phyloP scores from a whole-genome alignment of 2,113 vertebrate genomes.

The Rhinoderma darwinii region DNA sequence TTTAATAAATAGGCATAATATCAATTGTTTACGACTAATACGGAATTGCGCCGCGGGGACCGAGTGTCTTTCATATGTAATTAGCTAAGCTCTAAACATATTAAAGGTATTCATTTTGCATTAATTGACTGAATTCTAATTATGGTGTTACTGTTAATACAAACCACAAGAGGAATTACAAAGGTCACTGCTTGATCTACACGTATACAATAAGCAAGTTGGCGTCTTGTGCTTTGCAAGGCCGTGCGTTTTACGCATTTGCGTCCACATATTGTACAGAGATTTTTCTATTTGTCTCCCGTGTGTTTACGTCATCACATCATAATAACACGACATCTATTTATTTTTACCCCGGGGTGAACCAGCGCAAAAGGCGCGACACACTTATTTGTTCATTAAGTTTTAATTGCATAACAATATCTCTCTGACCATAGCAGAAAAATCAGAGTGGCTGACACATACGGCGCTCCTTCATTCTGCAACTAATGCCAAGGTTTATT shows the following conservation, averaged over 20 bases:
- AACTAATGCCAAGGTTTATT: no score
- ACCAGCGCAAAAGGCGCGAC: neutral
- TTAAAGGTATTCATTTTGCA: slow-evolving; percentile 40
- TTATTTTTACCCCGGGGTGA: neutral
- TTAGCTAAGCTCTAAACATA: slow-evolving; percentile 47
- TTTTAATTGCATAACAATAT: slow-evolving; percentile 12
- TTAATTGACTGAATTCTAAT: slow-evolving; percentile 40
- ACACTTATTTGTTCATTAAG: slow-evolving; percentile 6
- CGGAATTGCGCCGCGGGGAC: neutral
- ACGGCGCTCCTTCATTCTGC: neutral
- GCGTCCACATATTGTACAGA: neutral
- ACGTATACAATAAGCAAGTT: neutral
- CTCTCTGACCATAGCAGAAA: neutral
- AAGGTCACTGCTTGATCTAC: slow-evolving; percentile 35
- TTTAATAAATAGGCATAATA: slow-evolving; percentile 45
- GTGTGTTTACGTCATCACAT: neutral
- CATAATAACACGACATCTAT: neutral
- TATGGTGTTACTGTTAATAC: slow-evolving; percentile 18
- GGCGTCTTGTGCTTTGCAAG: neutral
- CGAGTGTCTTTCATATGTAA: slow-evolving; percentile 47
- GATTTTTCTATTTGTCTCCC: neutral
- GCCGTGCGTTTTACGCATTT: neutral
- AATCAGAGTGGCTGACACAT: neutral
- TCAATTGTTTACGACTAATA: slow-evolving; percentile 37
- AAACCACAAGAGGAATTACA: neutral